Evolutionary conservation across 2,888 invertebrate genomes (phyloP), one percentile per base, ranked within the genome.

Genomic region (Camponotus fellah): DNA sequence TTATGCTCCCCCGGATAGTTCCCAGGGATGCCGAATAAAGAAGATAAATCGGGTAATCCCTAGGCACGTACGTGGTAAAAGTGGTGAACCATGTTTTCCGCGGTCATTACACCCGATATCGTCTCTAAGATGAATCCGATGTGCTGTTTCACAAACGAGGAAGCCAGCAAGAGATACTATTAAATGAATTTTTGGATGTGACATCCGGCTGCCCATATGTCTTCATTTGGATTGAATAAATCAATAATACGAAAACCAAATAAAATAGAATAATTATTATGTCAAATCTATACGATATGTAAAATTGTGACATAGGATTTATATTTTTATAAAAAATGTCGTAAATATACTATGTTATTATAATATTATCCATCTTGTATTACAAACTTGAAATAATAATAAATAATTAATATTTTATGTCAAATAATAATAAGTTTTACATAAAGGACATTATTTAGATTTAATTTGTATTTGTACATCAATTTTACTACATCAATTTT

Each of bases 31-130:
- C 72, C 56, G 32, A 83, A 66, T 88, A 91, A 91, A 76, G 86
- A 89, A 88, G 86, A 92, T 88, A 86, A 87, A 92, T 88, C 68
- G 87, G 58, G 64, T 88, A 86, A 88, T 89, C 85, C 85, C 77
- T 43, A 68, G 17, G 17, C 76, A 62, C 72, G 46, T 80, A 80
- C 66, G 60, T 46, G 68, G 83, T 65, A 83, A 86, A 86, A 89
- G 87, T 85, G 75, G 86, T 83, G 82, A 89, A 86, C 84, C 46
- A 62, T 82, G 84, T 86, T 89, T 77, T 64, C 56, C 58, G 60
- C 21, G 66, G 64, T 72, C 82, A 83, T 82, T 80, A 74, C 72
- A 77, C 34, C 21, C 12, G 40, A 5, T 53, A 34, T 21, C 10
- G 26, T 21, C 17, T 46, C 5, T 53, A 58, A 53, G n/a, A 84